Conservation (phyloP, 2,113 vertebrate species). For the Catagonus wagneri region DNA sequence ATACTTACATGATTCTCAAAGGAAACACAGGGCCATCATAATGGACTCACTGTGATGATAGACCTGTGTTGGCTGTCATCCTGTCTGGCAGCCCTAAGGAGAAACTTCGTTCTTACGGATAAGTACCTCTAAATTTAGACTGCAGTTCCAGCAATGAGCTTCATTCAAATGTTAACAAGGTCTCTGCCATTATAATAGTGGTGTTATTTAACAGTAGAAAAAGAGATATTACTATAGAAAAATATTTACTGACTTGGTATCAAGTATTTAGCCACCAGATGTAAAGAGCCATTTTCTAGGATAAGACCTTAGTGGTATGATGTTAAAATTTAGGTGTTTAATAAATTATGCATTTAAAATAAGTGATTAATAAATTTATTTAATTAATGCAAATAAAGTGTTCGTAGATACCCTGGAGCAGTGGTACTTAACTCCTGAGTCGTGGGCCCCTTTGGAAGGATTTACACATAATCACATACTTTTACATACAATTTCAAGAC, state of each 20-base stretch:
- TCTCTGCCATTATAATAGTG: not conserved
- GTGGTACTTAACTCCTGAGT: not conserved
- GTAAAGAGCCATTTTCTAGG: not conserved
- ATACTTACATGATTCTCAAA: not conserved
- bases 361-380: not conserved
- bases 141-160: not conserved
- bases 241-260: not conserved
- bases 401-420: not conserved
- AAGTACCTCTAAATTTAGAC: not conserved
- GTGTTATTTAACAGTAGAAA: not conserved
- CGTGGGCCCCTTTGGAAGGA: not conserved
- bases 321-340: constrained; percentile 12
- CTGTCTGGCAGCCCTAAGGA: not conserved
- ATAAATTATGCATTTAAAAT: not conserved
- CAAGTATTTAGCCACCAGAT: not conserved
- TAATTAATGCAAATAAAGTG: not conserved
- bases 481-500: not conserved
- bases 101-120: not conserved
- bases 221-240: constrained; percentile 32
- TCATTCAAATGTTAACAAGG: not conserved
- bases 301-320: not conserved
- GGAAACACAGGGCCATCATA: not conserved
- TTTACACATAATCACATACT: not conserved
- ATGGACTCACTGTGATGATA: too few relatives aligned
- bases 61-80: not conserved